phyloP scores from a whole-genome alignment of 1,140 invertebrate species.

The Lepeophtheirus salmonis region DNA sequence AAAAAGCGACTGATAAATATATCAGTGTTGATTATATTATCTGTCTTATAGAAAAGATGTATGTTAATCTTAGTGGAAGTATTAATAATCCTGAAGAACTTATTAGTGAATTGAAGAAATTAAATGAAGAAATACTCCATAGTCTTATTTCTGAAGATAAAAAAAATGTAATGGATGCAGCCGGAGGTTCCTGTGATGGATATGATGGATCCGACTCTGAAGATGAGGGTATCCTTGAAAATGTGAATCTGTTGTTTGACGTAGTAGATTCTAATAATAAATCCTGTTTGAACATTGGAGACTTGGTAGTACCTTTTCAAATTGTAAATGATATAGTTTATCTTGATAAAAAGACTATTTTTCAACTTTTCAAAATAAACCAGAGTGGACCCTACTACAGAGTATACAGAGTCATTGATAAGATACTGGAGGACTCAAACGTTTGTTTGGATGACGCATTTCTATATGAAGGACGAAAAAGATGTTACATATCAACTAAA shows the following conservation, averaged over 20 bases:
- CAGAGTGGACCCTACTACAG: neutral
- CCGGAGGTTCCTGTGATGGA: too few species aligned
- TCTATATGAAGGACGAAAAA: neutral
- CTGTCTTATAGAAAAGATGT: neutral
- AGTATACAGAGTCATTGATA: neutral
- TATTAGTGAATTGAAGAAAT: too few species aligned
- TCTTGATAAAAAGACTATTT: neutral
- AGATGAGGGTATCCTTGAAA: neutral
- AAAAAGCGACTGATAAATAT: neutral
- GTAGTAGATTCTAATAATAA: neutral
- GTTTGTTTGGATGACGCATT: conserved; percentile 3
- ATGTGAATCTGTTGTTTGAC: neutral
- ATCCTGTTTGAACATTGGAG: neutral
- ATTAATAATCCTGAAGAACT: too few species aligned
- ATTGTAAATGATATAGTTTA: conserved; percentile 1
- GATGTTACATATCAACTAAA: neutral
- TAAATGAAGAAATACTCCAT: too few species aligned
- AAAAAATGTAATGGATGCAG: too few species aligned
- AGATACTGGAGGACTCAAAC: neutral
- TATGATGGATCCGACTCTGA: neutral
- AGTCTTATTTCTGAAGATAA: too few species aligned
- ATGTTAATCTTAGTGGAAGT: neutral
- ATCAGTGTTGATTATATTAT: neutral
- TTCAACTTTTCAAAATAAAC: neutral
- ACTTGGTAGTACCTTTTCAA: neutral